These are phyloP conservation scores for Drosophila lowei DNA, from an alignment of 1,140 invertebrate genomes.

Conservation along the genomic window DNA sequence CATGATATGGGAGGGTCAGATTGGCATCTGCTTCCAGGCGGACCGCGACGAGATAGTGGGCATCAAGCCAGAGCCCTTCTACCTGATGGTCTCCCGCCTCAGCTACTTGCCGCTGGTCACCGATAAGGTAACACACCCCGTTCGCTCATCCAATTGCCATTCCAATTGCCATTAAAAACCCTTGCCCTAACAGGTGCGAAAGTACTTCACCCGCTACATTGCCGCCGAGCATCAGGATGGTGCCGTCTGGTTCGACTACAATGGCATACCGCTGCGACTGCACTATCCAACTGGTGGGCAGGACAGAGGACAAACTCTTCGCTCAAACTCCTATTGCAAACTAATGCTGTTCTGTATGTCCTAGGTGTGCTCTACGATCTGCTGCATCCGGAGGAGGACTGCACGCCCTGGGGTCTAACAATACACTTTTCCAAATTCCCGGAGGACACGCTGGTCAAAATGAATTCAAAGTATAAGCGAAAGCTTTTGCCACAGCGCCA, in stretches of 20 bases:
- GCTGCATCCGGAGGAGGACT: slow-evolving; percentile 86
- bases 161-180: not conserved
- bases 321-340: not conserved
- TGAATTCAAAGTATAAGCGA: slow-evolving; percentile 88
- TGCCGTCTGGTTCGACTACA: slow-evolving; percentile 98
- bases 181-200: slow-evolving; percentile 87
- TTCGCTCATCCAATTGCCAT: not conserved
- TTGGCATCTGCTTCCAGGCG: slow-evolving; percentile 95
- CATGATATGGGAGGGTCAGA: slow-evolving; percentile 97
- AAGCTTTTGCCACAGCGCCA: not conserved
- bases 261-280: slow-evolving; percentile 96
- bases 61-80: slow-evolving; percentile 95
- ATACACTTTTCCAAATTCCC: slow-evolving; percentile 98
- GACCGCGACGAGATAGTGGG: slow-evolving; percentile 94
- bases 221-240: slow-evolving; percentile 91
- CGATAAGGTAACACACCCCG: slow-evolving; percentile 90
- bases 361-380: slow-evolving; percentile 93
- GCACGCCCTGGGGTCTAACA: slow-evolving; percentile 95
- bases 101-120: slow-evolving; percentile 98
- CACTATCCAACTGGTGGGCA: slow-evolving; percentile 95
- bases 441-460: slow-evolving; percentile 90
- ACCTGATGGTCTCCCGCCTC: slow-evolving; percentile 96
- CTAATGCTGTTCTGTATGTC: not conserved
- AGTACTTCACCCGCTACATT: slow-evolving; percentile 94
- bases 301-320: not conserved